phyloP scores from a whole-genome alignment of 2,113 vertebrate genomes.

The Isurus oxyrinchus region DNA sequence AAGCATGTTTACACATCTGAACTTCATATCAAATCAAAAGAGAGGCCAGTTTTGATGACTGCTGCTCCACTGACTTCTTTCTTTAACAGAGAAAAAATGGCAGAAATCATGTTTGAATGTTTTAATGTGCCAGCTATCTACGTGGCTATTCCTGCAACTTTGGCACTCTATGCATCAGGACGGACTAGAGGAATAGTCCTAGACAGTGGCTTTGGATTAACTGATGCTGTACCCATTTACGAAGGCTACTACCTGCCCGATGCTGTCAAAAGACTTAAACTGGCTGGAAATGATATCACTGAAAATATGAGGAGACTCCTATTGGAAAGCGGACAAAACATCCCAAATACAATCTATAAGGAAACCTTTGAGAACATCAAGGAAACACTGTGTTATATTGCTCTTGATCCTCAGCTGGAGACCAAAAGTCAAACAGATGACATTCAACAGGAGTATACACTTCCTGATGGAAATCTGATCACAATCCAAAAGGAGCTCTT shows the following conservation, averaged over 20 bases:
- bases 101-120: slow-evolving; percentile 50
- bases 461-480: slow-evolving; percentile 25
- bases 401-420: slow-evolving; percentile 8
- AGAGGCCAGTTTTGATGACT: slow-evolving; percentile 47
- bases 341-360: slow-evolving; percentile 40
- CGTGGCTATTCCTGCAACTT: slow-evolving; percentile 47
- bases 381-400: slow-evolving; percentile 51
- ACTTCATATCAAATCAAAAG: slow-evolving; percentile 45
- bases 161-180: slow-evolving; percentile 49
- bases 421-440: background rate
- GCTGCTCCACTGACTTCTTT: slow-evolving; percentile 51
- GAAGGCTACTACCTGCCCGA: slow-evolving; percentile 50
- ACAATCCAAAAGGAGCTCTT: slow-evolving; percentile 23
- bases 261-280: slow-evolving; percentile 47
- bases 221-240: slow-evolving; percentile 42
- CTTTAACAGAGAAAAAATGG: slow-evolving; percentile 47
- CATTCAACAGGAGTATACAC: background rate
- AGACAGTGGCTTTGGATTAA: slow-evolving; percentile 50
- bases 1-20: slow-evolving; percentile 45
- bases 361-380: slow-evolving; percentile 42
- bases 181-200: slow-evolving; percentile 50
- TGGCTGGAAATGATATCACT: slow-evolving; percentile 49
- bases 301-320: slow-evolving; percentile 52
- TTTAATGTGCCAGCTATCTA: slow-evolving; percentile 51
- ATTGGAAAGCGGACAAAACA: slow-evolving; percentile 43